Base-by-base conservation (phyloP, 1,140 invertebrate species). In the Lethrus apterus region DNA sequence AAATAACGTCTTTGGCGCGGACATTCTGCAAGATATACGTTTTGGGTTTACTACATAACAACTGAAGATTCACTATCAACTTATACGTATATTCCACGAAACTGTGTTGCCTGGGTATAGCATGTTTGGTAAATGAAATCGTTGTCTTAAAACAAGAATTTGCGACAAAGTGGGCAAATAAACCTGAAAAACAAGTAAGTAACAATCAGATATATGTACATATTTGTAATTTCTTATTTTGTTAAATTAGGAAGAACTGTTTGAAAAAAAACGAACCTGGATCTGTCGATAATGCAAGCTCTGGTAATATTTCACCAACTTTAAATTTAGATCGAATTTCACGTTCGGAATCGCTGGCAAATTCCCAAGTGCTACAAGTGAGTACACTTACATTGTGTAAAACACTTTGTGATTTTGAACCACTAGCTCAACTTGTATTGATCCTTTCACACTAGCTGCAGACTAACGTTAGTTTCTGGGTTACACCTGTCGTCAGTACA, bases 91-190 rank as follows among this genome's bases (percentile, higher is more conserved):
- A n/a, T n/a, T n/a, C n/a, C n/a, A n/a, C n/a, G n/a, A n/a, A n/a
- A n/a, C n/a, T n/a, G n/a, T n/a, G n/a, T n/a, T n/a, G n/a, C 31
- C 31, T 33, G 9, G 8, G 14, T n/a, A n/a, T n/a, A 11, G 29
- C 40, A 4, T 46, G 35, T 38, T 57, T 85, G 14, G 77, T 84
- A 53, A 78, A 81, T 49, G 78, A 83, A 59, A 63, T 89, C 24
- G 74, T 74, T 8, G 70, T 79, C n/a, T 84, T 86, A 62, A 78
- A n/a, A n/a, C n/a, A n/a, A n/a, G n/a, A n/a, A n/a, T n/a, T n/a
- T 19, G 21, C 14, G 4, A 19, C 21, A 42, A 10, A 23, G 18
- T 21, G 23, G 17, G 13, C 23, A 18, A 30, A 10, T 15, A n/a
- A n/a, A n/a, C n/a, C n/a, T n/a, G n/a, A n/a, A n/a, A n/a, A n/a